A percentile compares a stretch with the other conserved stretches of the same genome.
phyloP scores from a whole-genome alignment of 1,140 invertebrate genomes.

The Elymnias hypermnestra region DNA sequence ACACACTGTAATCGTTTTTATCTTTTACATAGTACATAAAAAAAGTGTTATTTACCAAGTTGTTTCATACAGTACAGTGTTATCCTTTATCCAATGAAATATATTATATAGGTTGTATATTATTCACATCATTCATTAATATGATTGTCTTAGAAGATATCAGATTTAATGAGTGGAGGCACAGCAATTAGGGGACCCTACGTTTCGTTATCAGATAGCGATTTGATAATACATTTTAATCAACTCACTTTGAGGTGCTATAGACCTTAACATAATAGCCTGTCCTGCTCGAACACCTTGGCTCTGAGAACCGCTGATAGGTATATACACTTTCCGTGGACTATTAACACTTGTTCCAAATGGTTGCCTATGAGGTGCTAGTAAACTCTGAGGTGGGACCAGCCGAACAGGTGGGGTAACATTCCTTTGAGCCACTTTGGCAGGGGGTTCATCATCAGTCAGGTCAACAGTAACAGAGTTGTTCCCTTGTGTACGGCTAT shows the following conservation, averaged over 20 bases:
- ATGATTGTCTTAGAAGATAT: no score
- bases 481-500: conserved; percentile 22
- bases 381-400: conserved; percentile 42
- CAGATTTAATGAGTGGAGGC: no score
- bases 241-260: conserved; percentile 36
- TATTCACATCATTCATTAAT: no score
- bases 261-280: conserved; percentile 50
- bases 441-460: conserved; percentile 71
- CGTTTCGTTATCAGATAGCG: not conserved
- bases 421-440: conserved; percentile 36
- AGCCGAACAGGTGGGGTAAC: conserved; percentile 43
- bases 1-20: no score
- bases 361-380: conserved; percentile 36
- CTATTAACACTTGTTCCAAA: conserved; percentile 28
- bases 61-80: no score
- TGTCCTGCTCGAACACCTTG: conserved; percentile 44
- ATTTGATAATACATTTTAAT: not conserved
- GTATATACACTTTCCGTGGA: conserved; percentile 64
- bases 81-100: no score
- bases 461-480: conserved; percentile 63
- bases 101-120: no score
- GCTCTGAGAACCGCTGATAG: conserved; percentile 48
- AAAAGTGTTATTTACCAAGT: no score
- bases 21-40: no score
- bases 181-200: no score